Conservation (phyloP, 1,140 invertebrate genomes). For the Ylistrum balloti region DNA sequence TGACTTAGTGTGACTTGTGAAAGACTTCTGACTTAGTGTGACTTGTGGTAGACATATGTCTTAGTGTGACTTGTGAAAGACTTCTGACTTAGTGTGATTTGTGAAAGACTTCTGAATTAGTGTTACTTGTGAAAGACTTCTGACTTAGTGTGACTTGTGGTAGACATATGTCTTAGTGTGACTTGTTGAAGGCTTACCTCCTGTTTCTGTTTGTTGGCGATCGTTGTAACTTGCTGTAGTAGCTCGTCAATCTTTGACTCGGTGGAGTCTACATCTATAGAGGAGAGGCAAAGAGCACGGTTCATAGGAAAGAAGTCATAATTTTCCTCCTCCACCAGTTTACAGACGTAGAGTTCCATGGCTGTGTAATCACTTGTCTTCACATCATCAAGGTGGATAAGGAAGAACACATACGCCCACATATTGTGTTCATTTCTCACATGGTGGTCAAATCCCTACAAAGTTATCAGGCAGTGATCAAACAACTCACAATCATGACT, state of each 20-base stretch:
- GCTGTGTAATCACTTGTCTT: constrained; percentile 81
- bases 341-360: constrained; percentile 79
- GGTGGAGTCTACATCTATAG: constrained; percentile 78
- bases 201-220: constrained; percentile 80
- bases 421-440: constrained; percentile 81
- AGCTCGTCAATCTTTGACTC: constrained; percentile 81
- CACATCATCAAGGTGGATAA: constrained; percentile 81
- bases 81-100: too few relatives aligned
- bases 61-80: too few relatives aligned
- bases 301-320: constrained; percentile 82
- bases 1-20: too few relatives aligned
- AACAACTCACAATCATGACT: neutral
- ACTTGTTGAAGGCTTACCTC: constrained; percentile 72
- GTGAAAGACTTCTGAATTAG: too few relatives aligned
- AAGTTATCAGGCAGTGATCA: neutral
- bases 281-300: constrained; percentile 79
- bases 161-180: too few relatives aligned
- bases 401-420: constrained; percentile 83
- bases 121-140: too few relatives aligned
- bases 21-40: too few relatives aligned
- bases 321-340: constrained; percentile 77
- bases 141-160: too few relatives aligned
- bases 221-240: constrained; percentile 76
- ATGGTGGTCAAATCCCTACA: constrained; percentile 79
- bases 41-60: too few relatives aligned